Base-by-base conservation (phyloP, 2,797 vertebrate genomes). In the Babyrousa celebensis region DNA sequence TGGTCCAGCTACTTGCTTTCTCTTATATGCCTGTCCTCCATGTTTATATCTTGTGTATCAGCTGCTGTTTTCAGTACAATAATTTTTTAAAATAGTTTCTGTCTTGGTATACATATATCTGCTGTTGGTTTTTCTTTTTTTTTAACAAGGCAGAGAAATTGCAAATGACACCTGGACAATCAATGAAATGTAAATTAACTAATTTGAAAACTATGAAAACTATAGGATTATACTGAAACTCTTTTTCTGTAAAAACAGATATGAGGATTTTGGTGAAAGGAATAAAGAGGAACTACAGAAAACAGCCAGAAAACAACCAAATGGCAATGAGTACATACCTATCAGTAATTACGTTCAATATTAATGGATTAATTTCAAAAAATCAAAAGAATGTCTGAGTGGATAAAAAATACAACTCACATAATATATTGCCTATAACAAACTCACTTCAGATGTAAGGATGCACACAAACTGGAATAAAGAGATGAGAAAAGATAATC, bases 181-280 rank as follows among this genome's bases (percentile, higher is more conserved):
- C 36, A 67, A 5, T 90, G 48, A 89, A 89, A 91, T 94, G 60
- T 29, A 88, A 79, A 91, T 43, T 77, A 77, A 48, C 70, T 70
- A 32, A 77, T 54, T 92, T 88, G 36, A n/a, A 88, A 48, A 68
- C 77, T 74, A 7, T 83, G 27, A 63, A 40, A 54, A 54, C 56
- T 8, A 32, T 29, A 67, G 74, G 87, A 63, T 95, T 93, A 21
- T 94, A 54, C 75, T 84, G 43, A 93, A 91, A 74, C 70, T 95
- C 52, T 84, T 5, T 90, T 87, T 95, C 29, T 85, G 0, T 80
- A 40, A 79, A 95, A 78, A 23, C 14, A 86, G 74, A 27, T 43
- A 48, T 36, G 16, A 70, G 70, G 78, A 75, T 54, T 72, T 90
- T 79, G 71, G 63, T 62, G 54, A 65, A 91, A 85, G 43, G 27